Evolutionary conservation across 2,113 vertebrate genomes (phyloP), one percentile per base, ranked within the genome.

Genomic region (Desmodus rotundus): DNA sequence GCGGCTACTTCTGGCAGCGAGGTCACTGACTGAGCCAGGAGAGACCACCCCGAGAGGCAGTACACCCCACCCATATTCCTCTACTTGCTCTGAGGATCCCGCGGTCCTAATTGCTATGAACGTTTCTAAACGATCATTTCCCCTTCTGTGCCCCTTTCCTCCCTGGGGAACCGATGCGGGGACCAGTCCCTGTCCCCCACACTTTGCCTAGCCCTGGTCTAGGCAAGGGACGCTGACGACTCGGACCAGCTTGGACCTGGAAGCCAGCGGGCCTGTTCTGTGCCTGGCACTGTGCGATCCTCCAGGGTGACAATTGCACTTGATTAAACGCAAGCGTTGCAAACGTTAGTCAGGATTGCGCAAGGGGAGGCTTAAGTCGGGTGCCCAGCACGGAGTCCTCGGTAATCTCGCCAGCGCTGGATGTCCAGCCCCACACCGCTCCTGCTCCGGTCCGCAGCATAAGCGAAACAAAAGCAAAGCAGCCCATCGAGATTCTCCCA

Each of bases 161-260:
- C n/a, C 20, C 38, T 16, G 2, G 20, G 70, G 11, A 63, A 26
- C 10, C 61, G 8, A n/a, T 4, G 24, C 0, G 4, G 26, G 50
- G 19, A 14, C 13, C 22, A 0, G 13, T 1, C 36, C 31, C 52
- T 26, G 11, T 28, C 4, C 5, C 5, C 50, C 14, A 54, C 1
- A 4, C 43, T 86, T 72, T 41, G 76, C 36, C 38, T 5, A 43
- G 19, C 20, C 36, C 41, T 2, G 38, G 31, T 70, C 65, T 28
- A 67, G 56, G 43, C 41, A 19, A 38, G 61, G 16, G 47, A 50
- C 4, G 33, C 68, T 28, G 74, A 33, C 22, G 22, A 33, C 36
- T 56, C 10, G 0, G 7, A 13, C 24, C 68, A 8, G 41, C 17
- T 11, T 7, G 2, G 26, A 15, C 22, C 15, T 16, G 28, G n/a